A percentile compares a stretch with the other conserved stretches of the same genome.
These are phyloP conservation scores for Meles meles DNA, from an alignment of 2,113 vertebrate species.

Conservation along the genomic window DNA sequence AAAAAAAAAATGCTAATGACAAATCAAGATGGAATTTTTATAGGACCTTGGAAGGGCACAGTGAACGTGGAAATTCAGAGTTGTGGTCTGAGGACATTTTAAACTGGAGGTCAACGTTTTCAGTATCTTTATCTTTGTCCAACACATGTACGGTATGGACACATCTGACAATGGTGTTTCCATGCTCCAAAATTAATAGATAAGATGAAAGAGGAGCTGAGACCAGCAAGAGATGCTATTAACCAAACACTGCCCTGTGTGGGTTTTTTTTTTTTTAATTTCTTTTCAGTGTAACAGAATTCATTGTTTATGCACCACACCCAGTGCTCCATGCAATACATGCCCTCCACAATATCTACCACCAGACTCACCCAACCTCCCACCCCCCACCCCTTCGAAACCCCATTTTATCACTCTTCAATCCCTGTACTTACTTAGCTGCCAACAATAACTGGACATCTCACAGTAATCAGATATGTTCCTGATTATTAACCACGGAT, in stretches of 20 bases:
- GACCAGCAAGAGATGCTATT: neutral
- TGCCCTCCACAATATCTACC: too few species aligned
- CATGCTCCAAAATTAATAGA: neutral
- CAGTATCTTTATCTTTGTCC: neutral
- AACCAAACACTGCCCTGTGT: neutral
- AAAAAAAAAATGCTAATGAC: neutral
- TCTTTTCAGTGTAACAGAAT: too few species aligned
- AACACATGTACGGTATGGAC: rapidly evolving
- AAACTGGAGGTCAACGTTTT: neutral
- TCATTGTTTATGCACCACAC: too few species aligned
- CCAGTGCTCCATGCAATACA: too few species aligned
- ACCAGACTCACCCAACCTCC: too few species aligned
- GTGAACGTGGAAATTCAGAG: conserved; percentile 23
- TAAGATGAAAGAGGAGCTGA: neutral
- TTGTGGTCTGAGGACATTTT: neutral
- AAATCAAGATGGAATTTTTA: conserved; percentile 6
- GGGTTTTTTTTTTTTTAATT: neutral
- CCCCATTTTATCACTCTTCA: neutral
- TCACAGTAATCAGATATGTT: neutral
- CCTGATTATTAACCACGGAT: neutral
- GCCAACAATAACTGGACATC: neutral
- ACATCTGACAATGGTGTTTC: neutral
- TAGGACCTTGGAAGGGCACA: neutral
- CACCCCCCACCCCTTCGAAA: too few species aligned
- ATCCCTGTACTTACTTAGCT: neutral